Evolutionary conservation across 2,113 vertebrate species (phyloP).

Genomic region (Recurvirostra avosetta): DNA sequence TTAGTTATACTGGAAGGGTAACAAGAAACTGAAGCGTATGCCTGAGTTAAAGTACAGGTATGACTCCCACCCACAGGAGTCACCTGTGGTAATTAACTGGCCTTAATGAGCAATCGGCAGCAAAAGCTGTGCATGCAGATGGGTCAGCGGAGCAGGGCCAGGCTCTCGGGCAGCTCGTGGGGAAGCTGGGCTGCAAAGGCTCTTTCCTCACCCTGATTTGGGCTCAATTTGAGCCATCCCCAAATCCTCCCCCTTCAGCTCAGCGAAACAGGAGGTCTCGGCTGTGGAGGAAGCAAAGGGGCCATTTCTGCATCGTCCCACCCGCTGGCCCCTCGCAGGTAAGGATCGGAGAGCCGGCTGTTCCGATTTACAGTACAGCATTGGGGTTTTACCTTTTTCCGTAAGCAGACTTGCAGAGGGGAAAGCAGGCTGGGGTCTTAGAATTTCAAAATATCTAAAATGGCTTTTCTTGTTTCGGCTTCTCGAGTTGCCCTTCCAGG

Average conservation of each 20-base stretch:
- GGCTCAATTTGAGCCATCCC: background rate
- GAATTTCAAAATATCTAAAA: background rate
- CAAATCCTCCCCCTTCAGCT: background rate
- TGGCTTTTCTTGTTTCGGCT: background rate
- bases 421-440: background rate
- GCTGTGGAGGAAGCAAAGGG: background rate
- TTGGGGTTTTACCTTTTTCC: background rate
- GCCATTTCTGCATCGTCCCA: background rate
- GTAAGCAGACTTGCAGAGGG: background rate
- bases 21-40: background rate
- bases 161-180: accelerated
- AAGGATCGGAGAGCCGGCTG: background rate
- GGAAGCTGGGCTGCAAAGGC: background rate
- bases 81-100: background rate
- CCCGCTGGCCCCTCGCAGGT: background rate
- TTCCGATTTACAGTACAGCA: background rate
- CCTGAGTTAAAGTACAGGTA: background rate
- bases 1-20: background rate
- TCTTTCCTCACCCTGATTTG: background rate
- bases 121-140: background rate
- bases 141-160: background rate
- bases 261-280: background rate
- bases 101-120: background rate
- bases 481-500: background rate
- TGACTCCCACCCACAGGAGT: background rate